Evolutionary conservation across 23 tunicate species (phyloP).

Genomic region (Diplosoma virens): DNA sequence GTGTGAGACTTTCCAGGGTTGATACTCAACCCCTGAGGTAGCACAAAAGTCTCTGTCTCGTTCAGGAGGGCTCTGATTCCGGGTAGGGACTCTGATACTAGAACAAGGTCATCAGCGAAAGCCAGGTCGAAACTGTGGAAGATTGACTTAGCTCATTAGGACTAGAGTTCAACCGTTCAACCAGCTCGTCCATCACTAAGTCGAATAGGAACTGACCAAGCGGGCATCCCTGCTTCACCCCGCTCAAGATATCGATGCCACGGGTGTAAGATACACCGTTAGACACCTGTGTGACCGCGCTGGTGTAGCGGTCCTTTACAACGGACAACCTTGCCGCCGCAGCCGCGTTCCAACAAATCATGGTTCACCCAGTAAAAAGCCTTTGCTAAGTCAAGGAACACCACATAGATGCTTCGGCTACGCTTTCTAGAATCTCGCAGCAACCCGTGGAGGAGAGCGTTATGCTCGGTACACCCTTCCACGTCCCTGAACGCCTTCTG

Average conservation of each 20-base stretch:
- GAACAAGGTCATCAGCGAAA: not conserved
- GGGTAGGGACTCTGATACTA: not conserved
- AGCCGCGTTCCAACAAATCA: not conserved
- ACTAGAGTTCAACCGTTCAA: not conserved
- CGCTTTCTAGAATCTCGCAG: not conserved
- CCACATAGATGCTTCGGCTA: not conserved
- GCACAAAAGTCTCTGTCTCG: not conserved
- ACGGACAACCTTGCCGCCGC: not conserved
- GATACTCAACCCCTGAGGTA: not conserved
- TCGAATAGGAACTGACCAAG: not conserved
- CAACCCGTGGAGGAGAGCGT: not conserved
- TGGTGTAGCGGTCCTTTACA: not conserved
- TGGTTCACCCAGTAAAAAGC: not conserved
- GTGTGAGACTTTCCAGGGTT: not conserved
- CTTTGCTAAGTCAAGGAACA: not conserved
- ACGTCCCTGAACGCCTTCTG: slow-evolving; percentile 9
- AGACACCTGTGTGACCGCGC: not conserved
- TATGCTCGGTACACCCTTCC: not conserved
- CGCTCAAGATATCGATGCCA: not conserved
- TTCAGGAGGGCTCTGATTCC: not conserved
- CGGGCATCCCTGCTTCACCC: slow-evolving; percentile 23
- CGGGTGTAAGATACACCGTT: not conserved
- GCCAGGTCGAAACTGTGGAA: not conserved
- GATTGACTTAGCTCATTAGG: not conserved
- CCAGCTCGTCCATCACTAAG: slow-evolving; percentile 9